Conservation (phyloP, 1,140 invertebrate genomes). For the Drosophila tani region DNA sequence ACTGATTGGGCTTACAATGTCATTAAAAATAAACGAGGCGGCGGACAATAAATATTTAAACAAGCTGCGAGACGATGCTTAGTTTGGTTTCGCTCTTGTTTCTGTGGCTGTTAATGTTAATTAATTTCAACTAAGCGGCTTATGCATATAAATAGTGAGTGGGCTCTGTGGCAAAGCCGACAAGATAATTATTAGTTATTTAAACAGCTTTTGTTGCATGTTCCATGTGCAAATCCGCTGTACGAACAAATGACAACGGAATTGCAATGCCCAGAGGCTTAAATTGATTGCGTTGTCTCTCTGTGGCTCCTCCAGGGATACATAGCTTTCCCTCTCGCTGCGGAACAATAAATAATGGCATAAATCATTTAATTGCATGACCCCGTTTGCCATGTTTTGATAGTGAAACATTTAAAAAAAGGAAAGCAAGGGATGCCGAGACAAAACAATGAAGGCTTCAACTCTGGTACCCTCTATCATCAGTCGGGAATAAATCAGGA, state of each 20-base stretch:
- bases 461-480: constrained; percentile 17
- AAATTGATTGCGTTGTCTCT: constrained; percentile 55
- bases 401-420: constrained; percentile 29
- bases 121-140: constrained; percentile 80
- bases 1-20: constrained; percentile 77
- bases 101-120: constrained; percentile 72
- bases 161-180: constrained; percentile 53
- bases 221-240: constrained; percentile 67
- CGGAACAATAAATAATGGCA: constrained; percentile 50
- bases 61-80: constrained; percentile 41
- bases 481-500: constrained; percentile 67
- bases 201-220: constrained; percentile 77
- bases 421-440: constrained; percentile 22
- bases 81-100: constrained; percentile 18
- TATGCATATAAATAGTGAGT: constrained; percentile 72
- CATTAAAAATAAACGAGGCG: constrained; percentile 74
- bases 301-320: background rate
- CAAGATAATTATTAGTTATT: constrained; percentile 83
- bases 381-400: constrained; percentile 45
- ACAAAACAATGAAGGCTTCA: constrained; percentile 52
- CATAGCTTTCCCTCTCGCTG: background rate
- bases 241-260: constrained; percentile 57
- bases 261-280: constrained; percentile 55
- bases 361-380: constrained; percentile 70
- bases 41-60: constrained; percentile 69